Percentiles rank a stretch among this genome's conserved stretches.
phyloP scores from a whole-genome alignment of 2,888 invertebrate genomes.

The Drosophila pseudotalamancana region DNA sequence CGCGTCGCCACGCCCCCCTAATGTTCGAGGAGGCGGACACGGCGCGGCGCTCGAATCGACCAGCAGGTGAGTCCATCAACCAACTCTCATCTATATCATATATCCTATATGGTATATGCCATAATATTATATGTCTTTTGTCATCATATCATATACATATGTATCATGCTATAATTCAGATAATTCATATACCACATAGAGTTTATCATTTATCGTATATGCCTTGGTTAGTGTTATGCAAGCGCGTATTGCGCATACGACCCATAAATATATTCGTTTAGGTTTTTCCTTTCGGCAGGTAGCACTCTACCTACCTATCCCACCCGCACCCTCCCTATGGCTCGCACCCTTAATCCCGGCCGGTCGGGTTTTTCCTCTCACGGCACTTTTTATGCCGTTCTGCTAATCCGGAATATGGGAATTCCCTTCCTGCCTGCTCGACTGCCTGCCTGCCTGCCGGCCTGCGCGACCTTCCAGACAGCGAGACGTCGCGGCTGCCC shows the following conservation, averaged over 20 bases:
- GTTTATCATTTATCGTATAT: not conserved
- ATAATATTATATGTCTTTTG: no score
- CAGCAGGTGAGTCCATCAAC: constrained; percentile 87
- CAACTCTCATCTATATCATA: not conserved
- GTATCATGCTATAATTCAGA: no score
- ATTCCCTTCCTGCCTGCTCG: constrained; percentile 67
- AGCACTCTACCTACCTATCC: not conserved
- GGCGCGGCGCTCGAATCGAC: constrained; percentile 87
- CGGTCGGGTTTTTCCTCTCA: constrained; percentile 6
- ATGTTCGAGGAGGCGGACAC: constrained; percentile 89
- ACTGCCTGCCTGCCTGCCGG: constrained; percentile 1
- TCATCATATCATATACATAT: not conserved
- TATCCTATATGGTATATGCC: not conserved
- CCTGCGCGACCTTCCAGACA: no score
- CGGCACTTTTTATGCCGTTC: constrained; percentile 37
- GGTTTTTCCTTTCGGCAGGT: constrained; percentile 41
- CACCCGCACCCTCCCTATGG: constrained; percentile 29
- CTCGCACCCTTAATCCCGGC: constrained; percentile 73
- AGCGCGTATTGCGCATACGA: constrained; percentile 67
- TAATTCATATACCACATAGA: no score
- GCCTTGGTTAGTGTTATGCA: constrained; percentile 5
- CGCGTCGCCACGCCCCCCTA: constrained; percentile 87
- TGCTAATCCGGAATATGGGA: constrained; percentile 77
- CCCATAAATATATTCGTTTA: constrained; percentile 7
- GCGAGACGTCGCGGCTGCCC: constrained; percentile 40